phyloP scores from a whole-genome alignment of 2,888 invertebrate species.

The Emmelina monodactyla region DNA sequence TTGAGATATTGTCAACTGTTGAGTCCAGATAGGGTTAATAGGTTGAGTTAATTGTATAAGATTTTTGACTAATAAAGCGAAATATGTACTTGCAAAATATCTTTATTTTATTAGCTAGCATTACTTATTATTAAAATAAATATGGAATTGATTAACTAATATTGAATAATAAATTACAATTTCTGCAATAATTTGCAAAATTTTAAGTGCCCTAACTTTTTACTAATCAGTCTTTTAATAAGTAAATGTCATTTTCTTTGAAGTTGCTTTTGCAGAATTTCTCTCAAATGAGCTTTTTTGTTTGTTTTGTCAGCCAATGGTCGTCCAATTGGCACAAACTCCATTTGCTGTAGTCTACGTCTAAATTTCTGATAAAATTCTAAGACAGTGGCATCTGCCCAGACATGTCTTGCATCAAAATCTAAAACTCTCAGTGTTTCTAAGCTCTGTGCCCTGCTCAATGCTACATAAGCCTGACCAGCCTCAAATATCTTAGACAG shows the following conservation, averaged over 20 bases:
- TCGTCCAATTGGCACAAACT: conserved; percentile 69
- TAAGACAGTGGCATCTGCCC: conserved; percentile 86
- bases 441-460: conserved; percentile 90
- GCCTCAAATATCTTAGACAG: conserved; percentile 91
- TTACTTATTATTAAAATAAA: conserved; percentile 7
- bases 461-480: conserved; percentile 95
- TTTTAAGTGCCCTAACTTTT: no score
- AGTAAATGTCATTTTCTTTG: conserved; percentile 24
- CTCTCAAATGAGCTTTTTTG: conserved; percentile 44
- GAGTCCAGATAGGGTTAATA: conserved; percentile 35
- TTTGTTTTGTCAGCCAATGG: conserved; percentile 46
- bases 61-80: no score
- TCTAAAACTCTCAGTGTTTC: conserved; percentile 86
- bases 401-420: conserved; percentile 85
- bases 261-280: conserved; percentile 49
- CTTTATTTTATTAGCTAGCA: no score
- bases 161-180: no score
- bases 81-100: no score
- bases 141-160: neutral
- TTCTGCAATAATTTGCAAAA: no score
- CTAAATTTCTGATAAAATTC: conserved; percentile 80
- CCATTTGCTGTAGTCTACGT: conserved; percentile 69
- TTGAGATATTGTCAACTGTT: conserved; percentile 49
- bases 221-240: neutral
- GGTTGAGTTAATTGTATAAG: no score